These are phyloP conservation scores for Anoplolepis gracilipes DNA, from an alignment of 1,140 invertebrate genomes.

Conservation along the genomic window DNA sequence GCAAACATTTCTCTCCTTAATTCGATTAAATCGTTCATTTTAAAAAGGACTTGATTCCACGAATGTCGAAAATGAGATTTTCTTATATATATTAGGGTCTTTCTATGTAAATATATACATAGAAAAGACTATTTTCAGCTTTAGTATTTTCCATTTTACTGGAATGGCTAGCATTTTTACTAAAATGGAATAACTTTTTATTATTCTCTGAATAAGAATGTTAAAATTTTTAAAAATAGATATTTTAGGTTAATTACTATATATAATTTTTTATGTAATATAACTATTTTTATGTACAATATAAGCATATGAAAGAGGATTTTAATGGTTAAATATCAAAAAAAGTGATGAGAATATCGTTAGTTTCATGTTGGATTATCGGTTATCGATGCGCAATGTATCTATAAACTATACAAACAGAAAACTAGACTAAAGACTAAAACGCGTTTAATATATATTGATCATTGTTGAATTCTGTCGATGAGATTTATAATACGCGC, in stretches of 20 bases:
- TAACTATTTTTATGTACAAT: not conserved
- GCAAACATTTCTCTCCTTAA: not conserved
- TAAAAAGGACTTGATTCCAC: not conserved
- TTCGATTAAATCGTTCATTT: conserved; percentile 13
- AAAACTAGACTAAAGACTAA: not conserved
- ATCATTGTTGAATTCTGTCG: conserved; percentile 37
- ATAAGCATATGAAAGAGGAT: not conserved
- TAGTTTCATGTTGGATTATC: not conserved
- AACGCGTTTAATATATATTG: conserved; percentile 49
- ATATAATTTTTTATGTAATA: not conserved
- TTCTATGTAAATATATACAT: not conserved
- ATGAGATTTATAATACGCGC: conserved; percentile 55
- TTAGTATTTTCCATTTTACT: conserved; percentile 5
- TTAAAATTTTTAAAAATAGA: not conserved
- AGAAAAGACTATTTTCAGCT: not conserved
- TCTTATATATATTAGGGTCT: not conserved
- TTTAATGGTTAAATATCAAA: not conserved
- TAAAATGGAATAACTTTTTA: not conserved
- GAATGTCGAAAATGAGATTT: not conserved
- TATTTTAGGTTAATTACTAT: not conserved
- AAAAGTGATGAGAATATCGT: not conserved
- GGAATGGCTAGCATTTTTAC: not conserved
- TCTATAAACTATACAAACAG: no score
- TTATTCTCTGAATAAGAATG: not conserved
- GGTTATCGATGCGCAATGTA: not conserved